These are phyloP conservation scores for Phaethon lepturus DNA, from an alignment of 2,113 vertebrate genomes.

Conservation along the genomic window DNA sequence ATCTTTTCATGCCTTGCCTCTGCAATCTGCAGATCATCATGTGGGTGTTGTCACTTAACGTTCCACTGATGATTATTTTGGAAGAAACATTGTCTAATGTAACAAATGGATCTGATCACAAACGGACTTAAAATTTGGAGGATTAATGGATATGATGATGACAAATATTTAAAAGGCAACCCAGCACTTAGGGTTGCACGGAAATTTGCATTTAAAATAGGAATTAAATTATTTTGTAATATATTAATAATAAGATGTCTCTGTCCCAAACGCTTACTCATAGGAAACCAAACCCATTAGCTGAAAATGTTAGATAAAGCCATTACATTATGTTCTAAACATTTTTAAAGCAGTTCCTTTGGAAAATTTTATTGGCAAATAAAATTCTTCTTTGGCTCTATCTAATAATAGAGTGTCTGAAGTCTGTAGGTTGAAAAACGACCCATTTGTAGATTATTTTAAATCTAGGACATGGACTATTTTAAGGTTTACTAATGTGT, in stretches of 20 bases:
- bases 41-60: background rate
- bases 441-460: constrained; percentile 48
- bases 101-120: constrained; percentile 26
- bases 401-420: background rate
- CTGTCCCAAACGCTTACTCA: constrained; percentile 50
- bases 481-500: constrained; percentile 39
- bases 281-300: constrained; percentile 5
- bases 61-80: background rate
- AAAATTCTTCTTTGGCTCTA: constrained; percentile 22
- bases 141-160: constrained; percentile 26
- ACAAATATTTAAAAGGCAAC: constrained; percentile 35
- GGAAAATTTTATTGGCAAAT: constrained; percentile 47
- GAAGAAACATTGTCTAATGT: background rate
- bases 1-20: background rate
- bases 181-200: background rate
- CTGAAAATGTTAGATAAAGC: constrained; percentile 8
- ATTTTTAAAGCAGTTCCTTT: constrained; percentile 20
- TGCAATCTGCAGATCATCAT: background rate
- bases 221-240: constrained; percentile 58
- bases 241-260: constrained; percentile 37
- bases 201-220: constrained; percentile 33
- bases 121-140: background rate
- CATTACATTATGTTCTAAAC: constrained; percentile 53
- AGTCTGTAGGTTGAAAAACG: constrained; percentile 30
- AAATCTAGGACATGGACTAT: background rate